A percentile compares a stretch with the other conserved stretches of the same genome.
Conservation (phyloP, 2,888 invertebrate genomes). For the Neelides folsomi region DNA sequence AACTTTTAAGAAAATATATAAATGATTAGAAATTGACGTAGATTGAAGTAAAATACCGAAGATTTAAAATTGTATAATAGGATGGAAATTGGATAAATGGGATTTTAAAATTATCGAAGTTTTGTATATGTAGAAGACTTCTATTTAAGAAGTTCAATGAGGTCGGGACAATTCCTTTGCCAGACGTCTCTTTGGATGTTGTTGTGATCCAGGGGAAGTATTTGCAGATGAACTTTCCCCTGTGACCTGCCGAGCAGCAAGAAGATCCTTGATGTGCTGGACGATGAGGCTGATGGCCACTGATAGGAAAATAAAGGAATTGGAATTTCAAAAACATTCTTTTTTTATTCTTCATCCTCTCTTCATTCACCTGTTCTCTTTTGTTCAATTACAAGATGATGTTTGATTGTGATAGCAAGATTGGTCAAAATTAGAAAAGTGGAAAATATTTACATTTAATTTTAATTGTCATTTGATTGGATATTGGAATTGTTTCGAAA, state of each 20-base stretch:
- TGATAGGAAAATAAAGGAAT: conserved; percentile 52
- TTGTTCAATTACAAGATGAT: no score
- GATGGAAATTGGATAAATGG: no score
- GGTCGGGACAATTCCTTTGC: conserved; percentile 12
- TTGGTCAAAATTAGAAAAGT: not conserved
- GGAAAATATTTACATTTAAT: no score
- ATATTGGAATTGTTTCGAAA: no score
- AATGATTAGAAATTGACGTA: no score
- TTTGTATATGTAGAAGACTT: no score
- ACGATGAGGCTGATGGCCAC: conserved; percentile 99
- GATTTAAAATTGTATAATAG: no score
- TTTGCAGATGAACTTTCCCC: not conserved
- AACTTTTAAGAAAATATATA: no score
- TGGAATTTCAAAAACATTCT: conserved; percentile 2
- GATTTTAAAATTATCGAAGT: no score
- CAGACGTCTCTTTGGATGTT: conserved; percentile 4
- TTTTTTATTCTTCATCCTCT: not conserved
- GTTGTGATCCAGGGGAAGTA: no score
- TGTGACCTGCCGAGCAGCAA: not conserved
- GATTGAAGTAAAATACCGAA: no score
- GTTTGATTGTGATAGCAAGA: not conserved
- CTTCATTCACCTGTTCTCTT: not conserved
- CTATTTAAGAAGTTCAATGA: conserved; percentile 5
- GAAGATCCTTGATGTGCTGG: conserved; percentile 84
- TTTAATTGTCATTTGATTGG: no score